Evolutionary conservation across 2,113 vertebrate genomes (phyloP).

Genomic region (Montifringilla adamsi): DNA sequence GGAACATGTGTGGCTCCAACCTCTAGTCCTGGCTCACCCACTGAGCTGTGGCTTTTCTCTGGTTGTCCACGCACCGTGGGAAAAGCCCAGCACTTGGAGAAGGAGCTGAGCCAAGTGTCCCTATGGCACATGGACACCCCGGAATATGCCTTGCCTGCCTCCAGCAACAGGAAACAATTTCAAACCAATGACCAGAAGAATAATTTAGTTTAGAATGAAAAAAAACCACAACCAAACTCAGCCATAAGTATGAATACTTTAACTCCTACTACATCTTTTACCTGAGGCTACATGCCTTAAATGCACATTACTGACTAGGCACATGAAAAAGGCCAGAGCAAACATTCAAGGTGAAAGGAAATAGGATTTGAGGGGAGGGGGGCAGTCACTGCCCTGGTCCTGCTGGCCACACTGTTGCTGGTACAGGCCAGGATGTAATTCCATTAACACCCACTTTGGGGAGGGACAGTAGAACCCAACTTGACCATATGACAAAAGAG

Average conservation of each 20-base stretch:
- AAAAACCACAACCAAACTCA: fast-evolving
- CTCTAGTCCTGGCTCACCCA: background rate
- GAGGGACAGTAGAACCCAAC: background rate
- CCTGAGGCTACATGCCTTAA: background rate
- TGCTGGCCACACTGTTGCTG: background rate
- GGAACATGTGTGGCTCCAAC: fast-evolving
- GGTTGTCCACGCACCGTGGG: background rate
- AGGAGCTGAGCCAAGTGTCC: background rate
- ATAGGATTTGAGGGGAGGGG: background rate
- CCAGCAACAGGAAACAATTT: background rate
- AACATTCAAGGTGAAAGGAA: background rate
- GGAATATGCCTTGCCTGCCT: background rate
- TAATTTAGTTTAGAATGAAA: background rate
- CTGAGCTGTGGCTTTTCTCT: fast-evolving
- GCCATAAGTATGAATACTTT: background rate
- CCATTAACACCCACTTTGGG: background rate
- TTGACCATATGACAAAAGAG: background rate
- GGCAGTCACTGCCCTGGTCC: background rate
- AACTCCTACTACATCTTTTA: background rate
- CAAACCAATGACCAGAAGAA: background rate
- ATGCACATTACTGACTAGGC: background rate
- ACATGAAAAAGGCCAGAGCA: background rate
- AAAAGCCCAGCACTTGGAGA: background rate
- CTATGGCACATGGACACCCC: background rate
- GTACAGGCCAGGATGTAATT: background rate